Evolutionary conservation across 2,797 vertebrate genomes (phyloP), one percentile per base, ranked within the genome.

Genomic region (Heteromormyrus szaboi): DNA sequence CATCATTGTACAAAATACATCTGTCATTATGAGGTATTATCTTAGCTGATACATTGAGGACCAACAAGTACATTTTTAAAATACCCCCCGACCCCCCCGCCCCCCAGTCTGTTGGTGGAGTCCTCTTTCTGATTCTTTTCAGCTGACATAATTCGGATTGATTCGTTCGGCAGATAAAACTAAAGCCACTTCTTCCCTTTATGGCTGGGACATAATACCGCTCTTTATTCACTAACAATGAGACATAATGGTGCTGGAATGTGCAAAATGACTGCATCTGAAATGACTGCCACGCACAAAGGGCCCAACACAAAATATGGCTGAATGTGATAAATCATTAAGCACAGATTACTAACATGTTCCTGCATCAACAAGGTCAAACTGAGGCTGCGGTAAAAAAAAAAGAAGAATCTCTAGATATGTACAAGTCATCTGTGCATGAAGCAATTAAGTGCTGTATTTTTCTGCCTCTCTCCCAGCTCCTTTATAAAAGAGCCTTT

Each of bases 131-230:
- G 96, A 99, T 99, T 99, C 98, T 98, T 99, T 98, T 98, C 97
- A 97, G 97, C 96, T 99, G 98, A 99, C 98, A 99, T 99, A 99
- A 99, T 98, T 97, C 98, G 98, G 97, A 99, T 98, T 99, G 98
- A 99, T 99, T 99, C 97, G 97, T 99, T 99, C 98, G 98, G 97
- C 98, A 99, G 98, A 99, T 98, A 98, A 98, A 99, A 98, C 97
- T 97, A 97, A 96, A 97, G 97, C 97, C 97, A 98, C 97, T 98
- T 98, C 97, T 99, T 98, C 96, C 97, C 97, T 98, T 98, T 97
- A 97, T 97, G 96, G 95, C 95, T 96, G 96, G 96, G 97, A 98
- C 97, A 99, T 98, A 99, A 99, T 99, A 97, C 97, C 93, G 95
- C 95, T 96, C 97, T 99, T 98, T 99, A 98, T 99, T 97, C 97